These are phyloP conservation scores for Gadus chalcogrammus DNA, from an alignment of 2,113 vertebrate genomes.

Conservation along the genomic window DNA sequence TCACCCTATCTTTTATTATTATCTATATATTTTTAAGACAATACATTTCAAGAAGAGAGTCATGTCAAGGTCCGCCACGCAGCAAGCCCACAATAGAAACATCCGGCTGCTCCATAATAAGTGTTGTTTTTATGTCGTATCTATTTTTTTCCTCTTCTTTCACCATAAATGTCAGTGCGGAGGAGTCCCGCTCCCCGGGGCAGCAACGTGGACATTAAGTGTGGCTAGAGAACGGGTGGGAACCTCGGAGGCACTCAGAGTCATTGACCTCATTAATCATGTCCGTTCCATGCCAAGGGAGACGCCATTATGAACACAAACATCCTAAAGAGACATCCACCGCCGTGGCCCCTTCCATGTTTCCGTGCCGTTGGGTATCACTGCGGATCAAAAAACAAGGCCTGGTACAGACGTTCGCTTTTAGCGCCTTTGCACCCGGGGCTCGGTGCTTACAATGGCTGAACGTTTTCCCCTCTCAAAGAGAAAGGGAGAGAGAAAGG, in stretches of 20 bases:
- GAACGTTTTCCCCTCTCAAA: conserved; percentile 31
- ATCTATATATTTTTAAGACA: not conserved
- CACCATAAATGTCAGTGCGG: not conserved
- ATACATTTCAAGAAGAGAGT: too few species aligned
- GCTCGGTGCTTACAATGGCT: conserved; percentile 59
- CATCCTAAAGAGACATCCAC: conserved; percentile 31
- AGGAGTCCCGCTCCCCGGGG: too few species aligned
- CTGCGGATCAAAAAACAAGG: conserved; percentile 30
- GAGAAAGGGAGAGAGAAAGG: conserved; percentile 29
- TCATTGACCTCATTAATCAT: conserved; percentile 51
- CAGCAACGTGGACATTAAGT: not conserved
- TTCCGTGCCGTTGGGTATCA: conserved; percentile 59
- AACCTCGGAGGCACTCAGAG: conserved; percentile 10
- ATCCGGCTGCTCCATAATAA: not conserved
- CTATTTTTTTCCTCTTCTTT: not conserved
- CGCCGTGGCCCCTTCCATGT: conserved; percentile 32
- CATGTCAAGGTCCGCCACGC: not conserved
- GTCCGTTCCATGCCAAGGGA: conserved; percentile 14
- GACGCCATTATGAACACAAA: conserved; percentile 44
- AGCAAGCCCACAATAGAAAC: not conserved
- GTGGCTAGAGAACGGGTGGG: too few species aligned
- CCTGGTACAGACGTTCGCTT: conserved; percentile 50
- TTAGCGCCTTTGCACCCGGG: conserved; percentile 61
- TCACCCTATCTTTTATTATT: not conserved
- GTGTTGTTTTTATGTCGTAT: not conserved